Conservation (phyloP, 2,113 vertebrate species). For the Eclectus roratus region DNA sequence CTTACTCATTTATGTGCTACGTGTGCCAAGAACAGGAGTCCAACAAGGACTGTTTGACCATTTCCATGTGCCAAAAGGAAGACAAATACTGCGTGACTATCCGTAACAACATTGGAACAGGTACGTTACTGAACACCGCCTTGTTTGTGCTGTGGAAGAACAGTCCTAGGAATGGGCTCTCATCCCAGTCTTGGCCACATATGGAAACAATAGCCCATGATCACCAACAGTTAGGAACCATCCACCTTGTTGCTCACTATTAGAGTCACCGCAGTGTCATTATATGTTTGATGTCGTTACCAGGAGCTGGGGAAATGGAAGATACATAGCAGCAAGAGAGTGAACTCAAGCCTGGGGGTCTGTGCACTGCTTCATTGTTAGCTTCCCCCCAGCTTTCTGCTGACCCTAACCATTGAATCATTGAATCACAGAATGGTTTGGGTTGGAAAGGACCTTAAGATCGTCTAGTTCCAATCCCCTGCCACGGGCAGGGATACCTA, state of each 20-base stretch:
- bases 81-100: constrained; percentile 43
- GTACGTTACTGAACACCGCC: not conserved
- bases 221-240: not conserved
- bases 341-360: not conserved
- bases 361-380: not conserved
- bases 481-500: not conserved
- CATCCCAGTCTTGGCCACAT: not conserved
- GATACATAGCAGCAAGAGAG: not conserved
- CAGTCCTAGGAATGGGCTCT: not conserved
- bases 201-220: rapidly evolving
- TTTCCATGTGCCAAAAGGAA: constrained; percentile 37
- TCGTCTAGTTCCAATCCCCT: not conserved
- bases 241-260: not conserved
- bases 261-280: not conserved
- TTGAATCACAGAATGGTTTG: not conserved
- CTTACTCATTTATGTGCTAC: constrained; percentile 44
- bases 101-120: not conserved
- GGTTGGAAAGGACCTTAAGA: not conserved
- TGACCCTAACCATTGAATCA: not conserved
- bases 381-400: not conserved
- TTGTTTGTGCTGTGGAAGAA: not conserved
- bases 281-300: not conserved
- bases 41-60: constrained; percentile 53
- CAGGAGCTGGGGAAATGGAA: not conserved
- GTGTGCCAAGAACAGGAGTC: constrained; percentile 45